Base-by-base conservation (phyloP, 2,888 invertebrate species). In the Cataglyphis altisquamis region DNA sequence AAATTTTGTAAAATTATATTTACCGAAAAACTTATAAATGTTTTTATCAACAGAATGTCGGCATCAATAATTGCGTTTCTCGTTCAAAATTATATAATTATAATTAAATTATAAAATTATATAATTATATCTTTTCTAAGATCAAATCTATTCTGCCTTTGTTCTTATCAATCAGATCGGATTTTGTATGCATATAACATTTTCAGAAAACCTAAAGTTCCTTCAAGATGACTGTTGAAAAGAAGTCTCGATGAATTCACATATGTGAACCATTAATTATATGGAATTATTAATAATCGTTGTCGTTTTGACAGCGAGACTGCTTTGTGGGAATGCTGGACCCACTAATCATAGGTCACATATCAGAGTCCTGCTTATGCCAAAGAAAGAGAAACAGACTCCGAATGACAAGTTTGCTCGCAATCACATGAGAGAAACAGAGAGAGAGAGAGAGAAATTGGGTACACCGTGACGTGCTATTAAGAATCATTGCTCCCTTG, bases 221-320 rank as follows among this genome's bases (percentile, higher is more conserved):
- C 18, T 18, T 75, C 36, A 36, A 55, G 21, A 32, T 68, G 32
- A 32, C 9, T 36, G 70, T 21, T 29, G 78, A n/a, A 52, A 75
- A 36, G 67, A 63, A 78, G 55, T 55, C n/a, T 67, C 77, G 25
- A 80, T 75, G 85, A 82, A 83, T 89, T 81, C 75, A 25, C 60
- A 52, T 52, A 29, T 29, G 4, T 5, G 66, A 66, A 66, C 57
- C 84, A 89, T 88, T 81, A 45, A 88, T 89, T 89, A 85, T 66
- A 57, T 1, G 70, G 80, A 88, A 91, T 91, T 89, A 90, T 90
- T 91, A 91, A 90, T 90, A 90, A 90, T 88, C 83, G 80, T 85
- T 74, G 80, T 83, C 83, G 82, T 74, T 57, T 73, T 64, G 78
- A 75, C 84, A 83, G 78, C 60, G 63, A 64, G 68, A 68, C 78